These are phyloP conservation scores for Hippotragus niger DNA, from an alignment of 2,113 vertebrate genomes.

Conservation along the genomic window DNA sequence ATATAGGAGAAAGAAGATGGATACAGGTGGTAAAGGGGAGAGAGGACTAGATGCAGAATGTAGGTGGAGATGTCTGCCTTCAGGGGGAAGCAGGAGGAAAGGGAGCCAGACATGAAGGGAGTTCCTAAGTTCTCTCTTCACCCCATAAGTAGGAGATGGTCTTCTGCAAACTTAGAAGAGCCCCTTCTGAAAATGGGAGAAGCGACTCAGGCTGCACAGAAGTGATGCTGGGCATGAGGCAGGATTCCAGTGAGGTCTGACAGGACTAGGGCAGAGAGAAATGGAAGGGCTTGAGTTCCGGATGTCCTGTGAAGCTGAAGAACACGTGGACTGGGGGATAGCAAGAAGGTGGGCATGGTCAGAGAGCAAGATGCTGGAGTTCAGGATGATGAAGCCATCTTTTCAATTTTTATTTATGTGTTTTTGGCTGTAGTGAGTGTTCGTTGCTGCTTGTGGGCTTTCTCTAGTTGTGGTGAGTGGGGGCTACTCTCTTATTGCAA, in stretches of 20 bases:
- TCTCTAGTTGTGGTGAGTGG: not conserved
- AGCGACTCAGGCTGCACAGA: not conserved
- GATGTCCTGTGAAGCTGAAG: not conserved
- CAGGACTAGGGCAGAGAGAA: not conserved
- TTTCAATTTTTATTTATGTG: not conserved
- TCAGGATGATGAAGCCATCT: not conserved
- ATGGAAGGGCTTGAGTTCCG: not conserved
- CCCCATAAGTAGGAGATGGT: not conserved
- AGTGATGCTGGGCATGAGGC: not conserved
- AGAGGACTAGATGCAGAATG: not conserved
- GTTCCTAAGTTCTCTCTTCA: not conserved
- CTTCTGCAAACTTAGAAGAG: not conserved
- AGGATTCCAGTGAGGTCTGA: not conserved
- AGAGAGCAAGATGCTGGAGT: not conserved
- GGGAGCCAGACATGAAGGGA: not conserved
- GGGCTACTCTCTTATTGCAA: not conserved
- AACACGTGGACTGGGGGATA: not conserved
- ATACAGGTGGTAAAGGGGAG: not conserved
- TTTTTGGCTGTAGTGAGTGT: not conserved
- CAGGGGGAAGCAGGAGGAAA: not conserved
- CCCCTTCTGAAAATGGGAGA: not conserved
- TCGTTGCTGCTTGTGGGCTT: not conserved
- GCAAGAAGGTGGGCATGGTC: not conserved
- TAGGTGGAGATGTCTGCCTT: not conserved
- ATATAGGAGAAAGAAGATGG: not conserved